Conservation (phyloP, 1,140 invertebrate species). For the Microplitis demolitor region DNA sequence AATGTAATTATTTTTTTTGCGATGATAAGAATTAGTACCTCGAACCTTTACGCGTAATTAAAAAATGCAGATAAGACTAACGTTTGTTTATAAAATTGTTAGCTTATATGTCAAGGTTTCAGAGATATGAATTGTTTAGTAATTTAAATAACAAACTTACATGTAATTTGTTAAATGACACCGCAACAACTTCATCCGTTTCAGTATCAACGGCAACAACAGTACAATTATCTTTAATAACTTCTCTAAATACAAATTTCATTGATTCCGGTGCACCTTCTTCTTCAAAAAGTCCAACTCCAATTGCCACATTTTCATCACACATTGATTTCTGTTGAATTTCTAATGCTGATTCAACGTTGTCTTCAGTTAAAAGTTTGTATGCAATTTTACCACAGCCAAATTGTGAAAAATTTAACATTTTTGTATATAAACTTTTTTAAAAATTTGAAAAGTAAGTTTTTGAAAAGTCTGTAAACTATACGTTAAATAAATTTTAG, state of each 20-base stretch:
- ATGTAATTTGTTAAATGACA: constrained; percentile 48
- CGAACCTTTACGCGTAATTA: too few species aligned
- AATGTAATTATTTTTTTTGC: too few species aligned
- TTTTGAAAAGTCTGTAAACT: too few species aligned
- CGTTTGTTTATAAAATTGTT: too few species aligned
- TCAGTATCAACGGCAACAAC: constrained; percentile 42
- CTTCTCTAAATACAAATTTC: constrained; percentile 37
- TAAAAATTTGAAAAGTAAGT: neutral
- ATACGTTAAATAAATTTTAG: too few species aligned
- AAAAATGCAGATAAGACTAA: too few species aligned
- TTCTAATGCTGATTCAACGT: constrained; percentile 32
- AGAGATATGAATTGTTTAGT: neutral
- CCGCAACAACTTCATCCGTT: constrained; percentile 41
- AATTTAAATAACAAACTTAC: constrained; percentile 29
- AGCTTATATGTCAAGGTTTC: neutral
- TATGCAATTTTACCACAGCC: constrained; percentile 33
- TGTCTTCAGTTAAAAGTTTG: constrained; percentile 32
- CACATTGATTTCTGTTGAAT: constrained; percentile 38
- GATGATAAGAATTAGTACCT: too few species aligned
- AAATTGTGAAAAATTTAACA: constrained; percentile 12
- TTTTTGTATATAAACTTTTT: neutral
- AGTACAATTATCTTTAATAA: constrained; percentile 44
- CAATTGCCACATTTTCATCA: constrained; percentile 38
- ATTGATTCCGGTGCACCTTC: constrained; percentile 43
- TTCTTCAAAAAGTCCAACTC: constrained; percentile 41